Conservation (phyloP, 2,797 vertebrate species). For the Cynopterus sphinx region DNA sequence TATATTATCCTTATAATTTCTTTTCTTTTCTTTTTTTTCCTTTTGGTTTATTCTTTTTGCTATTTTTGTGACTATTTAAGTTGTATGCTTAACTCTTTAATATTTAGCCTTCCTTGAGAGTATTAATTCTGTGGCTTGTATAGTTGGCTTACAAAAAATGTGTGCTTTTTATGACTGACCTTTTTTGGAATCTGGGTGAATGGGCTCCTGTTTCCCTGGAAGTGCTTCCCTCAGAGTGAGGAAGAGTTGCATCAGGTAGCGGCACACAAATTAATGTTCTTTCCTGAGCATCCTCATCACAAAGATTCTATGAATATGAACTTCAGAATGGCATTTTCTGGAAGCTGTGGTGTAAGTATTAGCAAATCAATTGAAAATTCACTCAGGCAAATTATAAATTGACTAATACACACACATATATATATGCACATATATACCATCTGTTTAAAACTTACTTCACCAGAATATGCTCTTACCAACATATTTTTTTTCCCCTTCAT, state of each 20-base stretch:
- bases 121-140: neutral
- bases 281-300: neutral
- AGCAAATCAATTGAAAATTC: neutral
- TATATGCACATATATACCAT: neutral
- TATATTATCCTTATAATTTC: neutral
- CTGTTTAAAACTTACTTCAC: neutral
- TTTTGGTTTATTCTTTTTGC: neutral
- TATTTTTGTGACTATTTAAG: neutral
- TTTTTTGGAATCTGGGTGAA: neutral
- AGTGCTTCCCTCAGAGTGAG: neutral
- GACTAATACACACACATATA: neutral
- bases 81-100: neutral
- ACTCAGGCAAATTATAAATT: neutral
- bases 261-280: neutral
- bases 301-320: neutral
- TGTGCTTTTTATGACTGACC: neutral
- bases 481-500: neutral
- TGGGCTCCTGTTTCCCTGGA: neutral
- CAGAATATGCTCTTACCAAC: neutral
- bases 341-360: neutral
- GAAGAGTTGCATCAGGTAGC: neutral
- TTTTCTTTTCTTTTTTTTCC: neutral
- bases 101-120: neutral
- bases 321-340: neutral
- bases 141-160: neutral